Conservation (phyloP, 2,113 vertebrate genomes). For the Climacteris rufus region DNA sequence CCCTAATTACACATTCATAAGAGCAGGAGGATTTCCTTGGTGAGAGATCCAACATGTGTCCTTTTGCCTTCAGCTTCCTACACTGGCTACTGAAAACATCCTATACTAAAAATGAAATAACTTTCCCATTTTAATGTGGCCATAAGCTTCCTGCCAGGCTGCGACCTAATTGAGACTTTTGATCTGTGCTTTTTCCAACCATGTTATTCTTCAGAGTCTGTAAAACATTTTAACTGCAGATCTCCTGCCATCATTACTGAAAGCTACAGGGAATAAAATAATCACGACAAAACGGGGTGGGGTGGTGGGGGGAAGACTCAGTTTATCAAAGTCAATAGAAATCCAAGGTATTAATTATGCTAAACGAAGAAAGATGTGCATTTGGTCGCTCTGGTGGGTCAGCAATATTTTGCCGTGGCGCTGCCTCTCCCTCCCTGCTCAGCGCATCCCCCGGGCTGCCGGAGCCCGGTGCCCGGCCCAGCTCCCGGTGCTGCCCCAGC, state of each 20-base stretch:
- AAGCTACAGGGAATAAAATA: slow-evolving; percentile 44
- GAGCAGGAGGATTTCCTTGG: slow-evolving; percentile 39
- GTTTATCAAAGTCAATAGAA: slow-evolving; percentile 78
- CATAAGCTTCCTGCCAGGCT: slow-evolving; percentile 71
- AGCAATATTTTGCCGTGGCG: slow-evolving; percentile 65
- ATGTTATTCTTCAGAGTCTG: slow-evolving; percentile 73
- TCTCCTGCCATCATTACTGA: slow-evolving; percentile 64
- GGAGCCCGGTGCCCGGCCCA: too few relatives aligned
- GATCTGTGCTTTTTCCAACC: slow-evolving; percentile 66
- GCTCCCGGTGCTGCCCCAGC: too few relatives aligned
- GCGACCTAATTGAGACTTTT: slow-evolving; percentile 78
- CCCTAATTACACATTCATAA: slow-evolving; percentile 21
- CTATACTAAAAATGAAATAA: slow-evolving; percentile 63
- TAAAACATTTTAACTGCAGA: slow-evolving; percentile 64
- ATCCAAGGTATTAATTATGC: slow-evolving; percentile 82
- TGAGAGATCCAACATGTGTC: background rate
- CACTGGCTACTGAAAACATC: slow-evolving; percentile 33
- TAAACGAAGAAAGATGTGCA: slow-evolving; percentile 85
- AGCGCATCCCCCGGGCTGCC: too few relatives aligned
- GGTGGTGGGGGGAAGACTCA: background rate
- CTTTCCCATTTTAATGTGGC: slow-evolving; percentile 75
- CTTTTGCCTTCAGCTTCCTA: slow-evolving; percentile 28
- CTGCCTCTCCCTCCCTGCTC: slow-evolving; percentile 60
- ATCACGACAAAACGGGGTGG: background rate
- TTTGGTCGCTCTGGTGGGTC: slow-evolving; percentile 65